Base-by-base conservation (phyloP, 2,797 vertebrate species). In the Phyllotis vaccarum region DNA sequence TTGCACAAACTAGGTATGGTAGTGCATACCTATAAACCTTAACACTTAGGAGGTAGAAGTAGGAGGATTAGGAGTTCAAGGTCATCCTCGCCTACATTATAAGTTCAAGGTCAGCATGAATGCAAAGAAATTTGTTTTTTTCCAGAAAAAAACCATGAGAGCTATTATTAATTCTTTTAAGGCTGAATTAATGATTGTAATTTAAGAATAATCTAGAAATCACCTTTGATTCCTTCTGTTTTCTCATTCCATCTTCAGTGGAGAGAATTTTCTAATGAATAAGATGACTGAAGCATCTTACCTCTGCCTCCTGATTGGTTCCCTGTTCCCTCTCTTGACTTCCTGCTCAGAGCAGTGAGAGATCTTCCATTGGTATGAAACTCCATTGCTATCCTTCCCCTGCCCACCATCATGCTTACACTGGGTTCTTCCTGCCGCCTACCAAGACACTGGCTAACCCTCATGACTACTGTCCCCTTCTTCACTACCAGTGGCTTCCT, bases 121-220 rank as follows among this genome's bases (percentile, higher is more conserved):
- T 19, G 58, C 11, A 6, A 92, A 89, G 62, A 17, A 76, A 70
- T 90, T 90, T 90, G 60, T 66, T 70, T 90, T 90, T 86, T 68
- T 92, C 94, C 90, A 54, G 66, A 68, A n/a, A 52, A 94, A 76
- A 60, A 46, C n/a, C 12, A 8, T 40, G 62, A 58, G 76, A 16
- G 24, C 4, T 75, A 24, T 75, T 74, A 79, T 54, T 80, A n/a
- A 16, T 68, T n/a, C 27, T 58, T 80, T 58, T n/a, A 80, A 82
- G 54, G 22, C 40, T 82, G 70, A 79, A 11, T 70, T 79, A 66
- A 56, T 92, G 37, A 14, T 24, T 29, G 37, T 54, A 24, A 34
- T 49, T 22, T 58, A 37, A 70, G 37, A 60, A 40, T 60, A 46
- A 37, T 49, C 40, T 74, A 80, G 75, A 43, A 79, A 40, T 46